Evolutionary conservation across 2,113 vertebrate species (phyloP).

Genomic region (Protobothrops flavoviridis): DNA sequence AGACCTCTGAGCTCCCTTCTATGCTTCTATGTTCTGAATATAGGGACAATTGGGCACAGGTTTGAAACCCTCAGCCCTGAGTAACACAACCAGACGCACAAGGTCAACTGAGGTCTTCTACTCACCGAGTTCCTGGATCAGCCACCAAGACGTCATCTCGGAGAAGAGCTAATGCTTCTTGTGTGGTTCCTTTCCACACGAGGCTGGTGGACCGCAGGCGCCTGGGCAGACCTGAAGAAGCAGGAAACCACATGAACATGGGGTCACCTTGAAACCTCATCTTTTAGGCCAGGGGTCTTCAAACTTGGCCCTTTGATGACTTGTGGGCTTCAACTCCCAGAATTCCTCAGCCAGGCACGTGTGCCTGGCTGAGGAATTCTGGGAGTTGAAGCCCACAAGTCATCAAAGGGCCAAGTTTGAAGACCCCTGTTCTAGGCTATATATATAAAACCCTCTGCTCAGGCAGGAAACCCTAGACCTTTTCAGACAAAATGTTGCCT

Average conservation of each 20-base stretch:
- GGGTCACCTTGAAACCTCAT: not conserved
- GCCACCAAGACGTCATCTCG: constrained; percentile 85
- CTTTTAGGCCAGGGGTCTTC: not conserved
- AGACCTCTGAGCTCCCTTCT: too few species aligned
- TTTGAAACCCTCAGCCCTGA: not conserved
- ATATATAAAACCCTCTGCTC: too few species aligned
- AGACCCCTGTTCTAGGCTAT: too few species aligned
- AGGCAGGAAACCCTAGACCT: too few species aligned
- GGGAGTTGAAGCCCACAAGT: too few species aligned
- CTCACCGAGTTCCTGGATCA: constrained; percentile 86
- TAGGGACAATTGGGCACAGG: not conserved
- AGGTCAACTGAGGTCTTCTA: not conserved
- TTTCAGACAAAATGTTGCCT: too few species aligned
- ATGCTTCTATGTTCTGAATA: too few species aligned
- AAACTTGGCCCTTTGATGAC: too few species aligned
- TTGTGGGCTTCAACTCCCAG: too few species aligned
- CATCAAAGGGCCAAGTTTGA: too few species aligned
- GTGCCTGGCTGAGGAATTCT: too few species aligned
- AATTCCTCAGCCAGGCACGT: too few species aligned
- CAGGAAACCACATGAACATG: not conserved
- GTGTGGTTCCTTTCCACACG: constrained; percentile 82
- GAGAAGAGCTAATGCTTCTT: constrained; percentile 78
- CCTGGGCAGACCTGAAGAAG: constrained; percentile 80
- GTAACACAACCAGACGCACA: not conserved
- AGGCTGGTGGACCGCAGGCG: constrained; percentile 83